These are phyloP conservation scores for Matsumyia berberina DNA, from an alignment of 2,888 invertebrate genomes.

Conservation along the genomic window DNA sequence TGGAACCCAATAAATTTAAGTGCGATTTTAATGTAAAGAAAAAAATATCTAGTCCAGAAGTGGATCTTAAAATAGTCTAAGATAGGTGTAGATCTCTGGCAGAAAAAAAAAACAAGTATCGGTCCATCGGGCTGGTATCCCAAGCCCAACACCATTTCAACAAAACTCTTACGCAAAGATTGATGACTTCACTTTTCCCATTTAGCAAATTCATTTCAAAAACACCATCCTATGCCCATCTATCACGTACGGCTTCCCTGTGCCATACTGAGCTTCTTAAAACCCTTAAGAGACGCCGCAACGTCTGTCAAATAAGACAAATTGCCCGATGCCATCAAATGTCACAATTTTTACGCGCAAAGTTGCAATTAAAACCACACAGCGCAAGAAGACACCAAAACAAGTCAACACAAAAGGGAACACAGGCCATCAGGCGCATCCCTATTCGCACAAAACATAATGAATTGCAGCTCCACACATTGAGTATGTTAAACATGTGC, in stretches of 20 bases:
- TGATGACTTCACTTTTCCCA: constrained; percentile 60
- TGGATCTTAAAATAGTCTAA: neutral
- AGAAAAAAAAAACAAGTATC: neutral
- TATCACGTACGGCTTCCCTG: constrained; percentile 48
- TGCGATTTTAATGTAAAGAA: too few species aligned
- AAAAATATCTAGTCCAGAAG: neutral
- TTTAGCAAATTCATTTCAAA: constrained; percentile 59
- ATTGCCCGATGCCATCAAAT: constrained; percentile 70
- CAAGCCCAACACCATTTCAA: neutral
- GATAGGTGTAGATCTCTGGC: too few species aligned
- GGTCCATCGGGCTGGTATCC: constrained; percentile 32
- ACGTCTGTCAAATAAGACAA: constrained; percentile 74
- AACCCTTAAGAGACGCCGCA: constrained; percentile 35
- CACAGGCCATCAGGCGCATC: neutral
- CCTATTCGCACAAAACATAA: constrained; percentile 58
- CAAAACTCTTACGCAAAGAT: constrained; percentile 54
- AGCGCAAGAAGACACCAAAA: neutral
- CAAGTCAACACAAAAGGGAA: too few species aligned
- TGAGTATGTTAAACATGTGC: constrained; percentile 77
- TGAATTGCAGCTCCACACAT: constrained; percentile 78
- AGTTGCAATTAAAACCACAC: constrained; percentile 67
- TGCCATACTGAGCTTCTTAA: constrained; percentile 29
- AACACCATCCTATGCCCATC: constrained; percentile 63
- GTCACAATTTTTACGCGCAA: constrained; percentile 67
- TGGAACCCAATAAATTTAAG: constrained; percentile 4